These are phyloP conservation scores for Carduelis carduelis DNA, from an alignment of 2,797 vertebrate genomes.

Conservation along the genomic window DNA sequence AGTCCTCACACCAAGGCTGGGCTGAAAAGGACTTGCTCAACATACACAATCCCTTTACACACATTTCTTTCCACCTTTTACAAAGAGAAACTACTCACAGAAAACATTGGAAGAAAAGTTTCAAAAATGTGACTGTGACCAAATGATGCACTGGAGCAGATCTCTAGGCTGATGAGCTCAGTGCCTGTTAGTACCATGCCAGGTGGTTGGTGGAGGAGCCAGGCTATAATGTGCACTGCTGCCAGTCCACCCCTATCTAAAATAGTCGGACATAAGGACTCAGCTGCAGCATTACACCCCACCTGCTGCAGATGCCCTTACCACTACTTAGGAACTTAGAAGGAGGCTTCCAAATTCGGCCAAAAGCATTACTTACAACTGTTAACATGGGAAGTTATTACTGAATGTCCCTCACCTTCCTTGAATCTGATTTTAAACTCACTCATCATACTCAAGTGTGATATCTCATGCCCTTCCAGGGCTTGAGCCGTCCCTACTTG, in stretches of 20 bases:
- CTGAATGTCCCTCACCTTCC: neutral
- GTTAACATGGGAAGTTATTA: neutral
- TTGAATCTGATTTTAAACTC: neutral
- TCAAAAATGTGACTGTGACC: neutral
- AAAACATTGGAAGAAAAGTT: neutral
- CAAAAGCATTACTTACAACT: neutral
- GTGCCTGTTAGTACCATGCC: neutral
- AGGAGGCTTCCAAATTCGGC: neutral
- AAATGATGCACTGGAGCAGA: neutral
- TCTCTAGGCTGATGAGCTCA: neutral
- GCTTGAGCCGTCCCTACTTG: neutral
- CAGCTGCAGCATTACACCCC: neutral
- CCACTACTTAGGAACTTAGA: neutral
- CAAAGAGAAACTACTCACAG: neutral
- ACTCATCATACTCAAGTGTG: neutral
- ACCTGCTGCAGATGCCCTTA: neutral
- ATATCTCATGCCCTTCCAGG: rapidly evolving
- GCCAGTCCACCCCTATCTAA: neutral
- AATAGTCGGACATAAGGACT: neutral
- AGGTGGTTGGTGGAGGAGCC: neutral
- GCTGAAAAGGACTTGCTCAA: neutral
- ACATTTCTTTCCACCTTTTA: neutral
- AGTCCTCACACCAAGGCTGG: neutral
- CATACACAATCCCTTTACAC: neutral
- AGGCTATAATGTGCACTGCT: neutral